Evolutionary conservation across 2,888 invertebrate species (phyloP).

Genomic region (Apamea crenata): DNA sequence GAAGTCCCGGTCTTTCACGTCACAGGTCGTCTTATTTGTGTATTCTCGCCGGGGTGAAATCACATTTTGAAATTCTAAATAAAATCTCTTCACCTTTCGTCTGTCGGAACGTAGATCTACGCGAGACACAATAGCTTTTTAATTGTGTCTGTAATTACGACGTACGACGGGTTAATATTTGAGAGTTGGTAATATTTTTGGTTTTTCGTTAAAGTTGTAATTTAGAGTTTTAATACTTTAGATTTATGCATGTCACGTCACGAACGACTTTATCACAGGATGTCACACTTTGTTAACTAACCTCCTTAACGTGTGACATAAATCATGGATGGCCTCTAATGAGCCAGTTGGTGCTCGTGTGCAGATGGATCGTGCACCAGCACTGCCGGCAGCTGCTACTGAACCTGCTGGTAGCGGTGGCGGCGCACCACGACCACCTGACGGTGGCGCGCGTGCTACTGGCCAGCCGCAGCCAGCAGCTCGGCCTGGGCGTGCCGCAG

Average conservation of each 20-base stretch:
- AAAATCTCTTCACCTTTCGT: too few relatives aligned
- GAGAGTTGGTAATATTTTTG: background rate
- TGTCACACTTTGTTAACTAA: background rate
- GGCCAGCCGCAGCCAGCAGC: constrained; percentile 94
- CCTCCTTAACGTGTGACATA: background rate
- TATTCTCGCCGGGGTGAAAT: background rate
- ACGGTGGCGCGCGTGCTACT: constrained; percentile 96
- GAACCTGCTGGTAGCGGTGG: constrained; percentile 97
- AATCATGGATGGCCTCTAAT: background rate
- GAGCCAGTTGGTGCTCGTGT: constrained; percentile 5
- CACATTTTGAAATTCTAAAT: background rate
- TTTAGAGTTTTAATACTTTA: background rate
- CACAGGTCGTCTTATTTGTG: background rate
- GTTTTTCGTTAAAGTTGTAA: background rate
- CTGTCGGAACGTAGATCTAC: too few relatives aligned
- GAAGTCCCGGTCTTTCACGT: background rate
- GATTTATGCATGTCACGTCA: background rate
- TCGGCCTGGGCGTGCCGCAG: constrained; percentile 93
- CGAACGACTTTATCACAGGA: background rate
- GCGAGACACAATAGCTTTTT: too few relatives aligned
- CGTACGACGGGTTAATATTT: too few relatives aligned
- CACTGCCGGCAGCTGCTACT: constrained; percentile 98
- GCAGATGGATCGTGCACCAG: constrained; percentile 96
- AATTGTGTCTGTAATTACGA: too few relatives aligned
- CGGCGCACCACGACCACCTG: constrained; percentile 97